Evolutionary conservation across 2,888 invertebrate species (phyloP).

Genomic region (Acanthoscelides obtectus): DNA sequence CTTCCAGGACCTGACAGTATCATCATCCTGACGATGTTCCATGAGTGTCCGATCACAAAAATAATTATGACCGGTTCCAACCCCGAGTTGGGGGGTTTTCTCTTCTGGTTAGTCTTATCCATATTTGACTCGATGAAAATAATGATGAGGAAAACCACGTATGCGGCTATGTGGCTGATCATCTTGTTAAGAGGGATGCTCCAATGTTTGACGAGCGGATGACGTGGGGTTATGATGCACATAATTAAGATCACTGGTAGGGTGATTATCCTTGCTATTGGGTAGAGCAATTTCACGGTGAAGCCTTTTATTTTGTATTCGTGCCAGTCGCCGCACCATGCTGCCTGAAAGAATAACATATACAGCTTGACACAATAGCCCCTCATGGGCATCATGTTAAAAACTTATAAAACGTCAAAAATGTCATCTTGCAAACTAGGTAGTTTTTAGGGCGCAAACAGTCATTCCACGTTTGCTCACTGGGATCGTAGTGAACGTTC

Average conservation of each 20-base stretch:
- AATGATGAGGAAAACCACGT: slow-evolving; percentile 60
- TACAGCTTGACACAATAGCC: too few species aligned
- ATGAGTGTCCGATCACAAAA: slow-evolving; percentile 55
- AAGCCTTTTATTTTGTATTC: slow-evolving; percentile 42
- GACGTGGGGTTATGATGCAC: slow-evolving; percentile 47
- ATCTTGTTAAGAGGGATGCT: slow-evolving; percentile 67
- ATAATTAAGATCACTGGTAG: slow-evolving; percentile 49
- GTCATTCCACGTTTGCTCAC: too few species aligned
- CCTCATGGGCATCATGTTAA: too few species aligned
- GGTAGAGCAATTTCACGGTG: slow-evolving; percentile 30
- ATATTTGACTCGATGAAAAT: slow-evolving; percentile 58
- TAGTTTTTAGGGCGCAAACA: too few species aligned
- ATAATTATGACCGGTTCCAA: slow-evolving; percentile 42
- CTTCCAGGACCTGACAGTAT: slow-evolving; percentile 54
- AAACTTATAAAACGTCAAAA: too few species aligned
- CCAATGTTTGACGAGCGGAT: slow-evolving; percentile 52
- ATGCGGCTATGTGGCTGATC: slow-evolving; percentile 63
- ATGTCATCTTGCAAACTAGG: too few species aligned
- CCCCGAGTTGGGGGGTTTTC: slow-evolving; percentile 59
- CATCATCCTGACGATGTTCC: slow-evolving; percentile 55
- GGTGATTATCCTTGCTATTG: slow-evolving; percentile 42
- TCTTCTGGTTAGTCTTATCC: slow-evolving; percentile 54
- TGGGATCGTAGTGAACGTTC: too few species aligned
- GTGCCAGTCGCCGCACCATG: slow-evolving; percentile 58
- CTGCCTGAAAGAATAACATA: slow-evolving; percentile 42